A percentile compares a stretch with the other conserved stretches of the same genome.
These are phyloP conservation scores for Hemithea aestivaria DNA, from an alignment of 2,888 invertebrate genomes.

Conservation along the genomic window DNA sequence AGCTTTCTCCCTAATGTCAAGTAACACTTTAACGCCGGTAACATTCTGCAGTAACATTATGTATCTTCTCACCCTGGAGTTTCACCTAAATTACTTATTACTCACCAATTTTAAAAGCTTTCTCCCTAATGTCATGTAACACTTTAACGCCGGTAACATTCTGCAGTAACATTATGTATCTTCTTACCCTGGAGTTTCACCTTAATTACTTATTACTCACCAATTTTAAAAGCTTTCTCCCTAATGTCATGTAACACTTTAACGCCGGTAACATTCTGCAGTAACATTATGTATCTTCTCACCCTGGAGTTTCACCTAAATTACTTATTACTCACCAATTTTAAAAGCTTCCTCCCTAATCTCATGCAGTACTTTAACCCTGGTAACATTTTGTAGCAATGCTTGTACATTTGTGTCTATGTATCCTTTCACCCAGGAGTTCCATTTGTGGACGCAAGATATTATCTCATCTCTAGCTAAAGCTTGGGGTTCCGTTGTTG, in stretches of 20 bases:
- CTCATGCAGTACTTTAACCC: conserved; percentile 84
- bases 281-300: conserved; percentile 77
- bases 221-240: conserved; percentile 83
- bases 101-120: no score
- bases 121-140: no score
- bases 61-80: no score
- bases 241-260: conserved; percentile 86
- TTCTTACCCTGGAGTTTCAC: no score
- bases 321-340: conserved; percentile 60
- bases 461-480: conserved; percentile 58
- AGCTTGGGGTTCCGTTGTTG: conserved; percentile 50
- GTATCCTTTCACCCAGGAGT: conserved; percentile 80
- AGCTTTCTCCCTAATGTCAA: no score
- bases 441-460: conserved; percentile 80
- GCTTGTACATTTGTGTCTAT: conserved; percentile 78
- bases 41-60: no score
- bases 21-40: no score
- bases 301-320: conserved; percentile 52
- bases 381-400: conserved; percentile 82
- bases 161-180: no score
- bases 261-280: conserved; percentile 83
- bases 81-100: no score
- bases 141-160: no score
- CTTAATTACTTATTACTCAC: no score
- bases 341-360: conserved; percentile 84